Percentiles rank a stretch among this genome's conserved stretches.
These are phyloP conservation scores for Gnathonemus longibarbis DNA, from an alignment of 2,113 vertebrate genomes.

Conservation along the genomic window DNA sequence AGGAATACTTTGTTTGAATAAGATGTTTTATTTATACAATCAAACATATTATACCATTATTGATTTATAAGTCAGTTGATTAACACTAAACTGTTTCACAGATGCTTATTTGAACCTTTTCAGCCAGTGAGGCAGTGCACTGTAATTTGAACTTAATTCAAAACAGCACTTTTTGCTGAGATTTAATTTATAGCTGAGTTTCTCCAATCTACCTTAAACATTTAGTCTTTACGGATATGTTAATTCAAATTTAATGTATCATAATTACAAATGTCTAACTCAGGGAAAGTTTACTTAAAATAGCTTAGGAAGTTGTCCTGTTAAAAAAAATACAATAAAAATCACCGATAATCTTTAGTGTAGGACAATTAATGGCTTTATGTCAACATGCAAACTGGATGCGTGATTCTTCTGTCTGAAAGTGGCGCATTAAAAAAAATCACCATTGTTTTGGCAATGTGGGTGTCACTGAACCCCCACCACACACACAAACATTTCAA, in stretches of 20 bases:
- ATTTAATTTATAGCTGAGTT: background rate
- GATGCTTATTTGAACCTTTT: background rate
- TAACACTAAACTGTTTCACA: background rate
- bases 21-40: background rate
- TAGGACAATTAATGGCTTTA: background rate
- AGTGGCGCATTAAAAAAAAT: background rate
- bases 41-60: background rate
- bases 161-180: background rate
- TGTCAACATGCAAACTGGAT: background rate
- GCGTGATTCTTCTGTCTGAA: background rate
- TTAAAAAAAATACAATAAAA: background rate
- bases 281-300: background rate
- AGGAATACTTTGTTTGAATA: background rate
- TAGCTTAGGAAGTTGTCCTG: background rate
- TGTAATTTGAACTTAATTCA: background rate
- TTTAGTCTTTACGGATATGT: background rate
- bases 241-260: background rate
- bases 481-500: background rate
- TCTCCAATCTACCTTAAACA: background rate
- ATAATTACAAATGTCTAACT: background rate
- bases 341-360: background rate
- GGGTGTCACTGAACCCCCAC: background rate
- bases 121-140: background rate
- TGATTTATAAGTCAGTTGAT: background rate
- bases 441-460: background rate